These are phyloP conservation scores for Psilopsiagon aurifrons DNA, from an alignment of 2,113 vertebrate species.

Conservation along the genomic window DNA sequence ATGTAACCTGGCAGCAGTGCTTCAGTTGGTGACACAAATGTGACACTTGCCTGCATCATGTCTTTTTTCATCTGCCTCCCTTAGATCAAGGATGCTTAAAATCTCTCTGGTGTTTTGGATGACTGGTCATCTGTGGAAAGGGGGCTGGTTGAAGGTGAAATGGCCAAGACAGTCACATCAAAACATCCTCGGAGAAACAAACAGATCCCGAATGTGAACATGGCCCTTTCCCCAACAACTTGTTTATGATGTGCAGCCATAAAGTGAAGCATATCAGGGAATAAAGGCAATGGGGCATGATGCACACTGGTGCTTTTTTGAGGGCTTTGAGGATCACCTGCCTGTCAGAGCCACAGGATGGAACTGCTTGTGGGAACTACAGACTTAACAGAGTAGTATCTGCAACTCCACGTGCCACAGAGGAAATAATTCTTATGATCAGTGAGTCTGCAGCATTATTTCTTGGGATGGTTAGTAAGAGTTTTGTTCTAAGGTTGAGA, in stretches of 20 bases:
- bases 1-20: conserved; percentile 25
- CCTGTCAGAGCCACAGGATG: neutral
- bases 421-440: neutral
- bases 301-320: neutral
- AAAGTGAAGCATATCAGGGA: neutral
- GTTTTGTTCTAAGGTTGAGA: neutral
- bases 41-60: conserved; percentile 52
- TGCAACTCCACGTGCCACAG: neutral
- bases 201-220: neutral
- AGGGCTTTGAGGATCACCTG: neutral
- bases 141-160: conserved; percentile 14
- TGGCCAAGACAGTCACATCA: neutral
- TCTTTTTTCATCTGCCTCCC: neutral
- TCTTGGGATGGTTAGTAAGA: neutral
- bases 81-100: conserved; percentile 30
- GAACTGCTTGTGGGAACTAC: neutral
- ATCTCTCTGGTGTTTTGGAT: conserved; percentile 37
- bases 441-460: neutral
- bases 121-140: conserved; percentile 37
- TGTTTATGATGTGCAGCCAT: neutral
- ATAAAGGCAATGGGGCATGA: neutral
- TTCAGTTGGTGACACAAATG: conserved; percentile 48
- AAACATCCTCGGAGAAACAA: conserved; percentile 28
- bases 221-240: neutral
- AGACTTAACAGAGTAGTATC: neutral